Conservation (phyloP, 2,888 invertebrate genomes). For the Epistrophella euchroma region DNA sequence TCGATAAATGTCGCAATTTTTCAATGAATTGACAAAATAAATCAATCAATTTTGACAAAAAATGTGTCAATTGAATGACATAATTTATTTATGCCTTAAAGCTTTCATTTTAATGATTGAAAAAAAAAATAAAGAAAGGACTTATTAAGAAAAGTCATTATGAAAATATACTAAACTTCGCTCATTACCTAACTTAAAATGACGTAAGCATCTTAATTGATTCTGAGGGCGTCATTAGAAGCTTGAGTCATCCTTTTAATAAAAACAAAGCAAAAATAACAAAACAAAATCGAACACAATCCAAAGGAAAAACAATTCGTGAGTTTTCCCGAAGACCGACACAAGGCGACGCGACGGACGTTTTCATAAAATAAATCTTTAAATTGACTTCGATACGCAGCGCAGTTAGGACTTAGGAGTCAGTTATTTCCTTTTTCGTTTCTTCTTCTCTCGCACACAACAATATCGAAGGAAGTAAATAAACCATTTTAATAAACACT, state of each 20-base stretch:
- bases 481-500: constrained; percentile 13
- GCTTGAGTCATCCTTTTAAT: not conserved
- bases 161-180: not conserved
- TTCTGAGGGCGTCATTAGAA: not conserved
- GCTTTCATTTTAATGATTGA: not conserved
- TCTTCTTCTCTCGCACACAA: not conserved
- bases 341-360: no score
- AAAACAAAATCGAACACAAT: not conserved
- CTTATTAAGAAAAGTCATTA: not conserved
- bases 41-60: no score
- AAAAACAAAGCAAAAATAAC: no score
- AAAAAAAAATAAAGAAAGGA: not conserved
- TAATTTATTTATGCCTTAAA: no score
- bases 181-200: constrained; percentile 6
- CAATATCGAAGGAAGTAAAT: not conserved
- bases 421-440: not conserved
- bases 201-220: not conserved
- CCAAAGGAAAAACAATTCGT: not conserved
- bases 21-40: no score
- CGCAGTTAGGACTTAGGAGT: not conserved
- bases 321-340: not conserved
- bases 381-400: constrained; percentile 11
- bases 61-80: no score
- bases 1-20: not conserved
- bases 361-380: not conserved